Conservation (phyloP, 2,113 vertebrate species). For the Lipophrys pholis region DNA sequence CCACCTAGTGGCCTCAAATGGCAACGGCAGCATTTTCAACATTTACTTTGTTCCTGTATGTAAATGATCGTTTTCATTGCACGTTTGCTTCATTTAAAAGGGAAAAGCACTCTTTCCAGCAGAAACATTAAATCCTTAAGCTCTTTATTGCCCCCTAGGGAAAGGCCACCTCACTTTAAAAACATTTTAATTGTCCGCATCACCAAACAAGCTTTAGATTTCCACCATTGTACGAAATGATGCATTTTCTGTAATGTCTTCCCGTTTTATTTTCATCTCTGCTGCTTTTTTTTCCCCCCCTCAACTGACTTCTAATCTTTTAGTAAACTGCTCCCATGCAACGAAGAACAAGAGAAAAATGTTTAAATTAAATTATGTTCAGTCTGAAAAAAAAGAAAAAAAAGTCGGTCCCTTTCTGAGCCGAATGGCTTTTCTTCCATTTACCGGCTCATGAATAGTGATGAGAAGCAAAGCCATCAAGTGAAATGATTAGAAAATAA, state of each 20-base stretch:
- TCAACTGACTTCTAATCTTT: conserved; percentile 43
- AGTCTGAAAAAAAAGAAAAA: conserved; percentile 25
- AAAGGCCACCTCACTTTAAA: too few relatives aligned
- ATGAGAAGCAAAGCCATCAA: conserved; percentile 40
- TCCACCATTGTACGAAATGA: not conserved
- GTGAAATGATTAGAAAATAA: conserved; percentile 13
- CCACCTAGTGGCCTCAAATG: too few relatives aligned
- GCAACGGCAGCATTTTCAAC: too few relatives aligned
- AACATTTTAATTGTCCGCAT: not conserved
- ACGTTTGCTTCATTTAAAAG: too few relatives aligned
- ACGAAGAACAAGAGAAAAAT: conserved; percentile 32
- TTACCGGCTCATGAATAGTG: conserved; percentile 50
- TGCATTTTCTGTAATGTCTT: conserved; percentile 3
- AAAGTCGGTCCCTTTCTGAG: conserved; percentile 15
- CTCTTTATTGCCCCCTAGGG: too few relatives aligned
- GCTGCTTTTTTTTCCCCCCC: conserved; percentile 1
- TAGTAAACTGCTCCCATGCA: conserved; percentile 36
- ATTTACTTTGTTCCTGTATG: too few relatives aligned
- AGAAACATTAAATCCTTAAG: too few relatives aligned
- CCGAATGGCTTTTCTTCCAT: conserved; percentile 39
- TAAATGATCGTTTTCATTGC: too few relatives aligned
- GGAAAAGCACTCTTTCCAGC: too few relatives aligned
- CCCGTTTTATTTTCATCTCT: conserved; percentile 27
- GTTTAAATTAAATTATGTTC: conserved; percentile 41
- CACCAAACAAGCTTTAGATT: conserved; percentile 8